Evolutionary conservation across 2,797 vertebrate species (phyloP).

Genomic region (Vespertilio murinus): DNA sequence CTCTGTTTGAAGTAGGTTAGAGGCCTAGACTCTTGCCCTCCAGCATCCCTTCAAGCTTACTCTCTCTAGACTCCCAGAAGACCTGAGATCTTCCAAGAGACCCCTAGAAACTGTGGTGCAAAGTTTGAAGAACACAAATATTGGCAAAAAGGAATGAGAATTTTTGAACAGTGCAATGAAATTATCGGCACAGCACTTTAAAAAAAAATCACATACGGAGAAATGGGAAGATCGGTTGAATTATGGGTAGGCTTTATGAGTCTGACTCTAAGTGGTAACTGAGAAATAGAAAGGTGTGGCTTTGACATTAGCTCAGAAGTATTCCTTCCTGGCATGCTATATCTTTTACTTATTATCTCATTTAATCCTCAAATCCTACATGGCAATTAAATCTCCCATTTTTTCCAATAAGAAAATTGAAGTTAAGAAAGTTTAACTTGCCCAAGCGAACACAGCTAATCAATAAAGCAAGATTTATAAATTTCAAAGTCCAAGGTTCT

Average conservation of each 20-base stretch:
- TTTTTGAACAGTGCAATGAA: not conserved
- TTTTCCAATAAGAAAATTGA: not conserved
- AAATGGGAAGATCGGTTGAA: not conserved
- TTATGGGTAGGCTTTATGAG: not conserved
- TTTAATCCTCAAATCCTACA: not conserved
- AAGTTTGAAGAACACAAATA: slow-evolving; percentile 2
- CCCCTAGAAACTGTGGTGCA: not conserved
- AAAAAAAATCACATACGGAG: not conserved
- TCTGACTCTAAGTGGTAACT: not conserved
- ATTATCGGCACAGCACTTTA: not conserved
- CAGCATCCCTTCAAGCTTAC: not conserved
- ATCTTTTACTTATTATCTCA: not conserved
- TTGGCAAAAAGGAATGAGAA: not conserved
- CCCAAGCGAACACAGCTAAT: not conserved
- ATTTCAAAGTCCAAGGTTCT: slow-evolving; percentile 16
- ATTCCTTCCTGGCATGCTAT: not conserved
- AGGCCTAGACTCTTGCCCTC: not conserved
- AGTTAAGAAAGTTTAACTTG: slow-evolving; percentile 22
- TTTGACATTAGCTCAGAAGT: not conserved
- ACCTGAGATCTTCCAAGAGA: not conserved
- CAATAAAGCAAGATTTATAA: not conserved
- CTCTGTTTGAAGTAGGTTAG: not conserved
- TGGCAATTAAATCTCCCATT: not conserved
- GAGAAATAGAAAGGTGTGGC: not conserved
- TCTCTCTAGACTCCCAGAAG: not conserved